Conservation (phyloP, 2,888 invertebrate genomes). For the Ptycholaimellus sp. region DNA sequence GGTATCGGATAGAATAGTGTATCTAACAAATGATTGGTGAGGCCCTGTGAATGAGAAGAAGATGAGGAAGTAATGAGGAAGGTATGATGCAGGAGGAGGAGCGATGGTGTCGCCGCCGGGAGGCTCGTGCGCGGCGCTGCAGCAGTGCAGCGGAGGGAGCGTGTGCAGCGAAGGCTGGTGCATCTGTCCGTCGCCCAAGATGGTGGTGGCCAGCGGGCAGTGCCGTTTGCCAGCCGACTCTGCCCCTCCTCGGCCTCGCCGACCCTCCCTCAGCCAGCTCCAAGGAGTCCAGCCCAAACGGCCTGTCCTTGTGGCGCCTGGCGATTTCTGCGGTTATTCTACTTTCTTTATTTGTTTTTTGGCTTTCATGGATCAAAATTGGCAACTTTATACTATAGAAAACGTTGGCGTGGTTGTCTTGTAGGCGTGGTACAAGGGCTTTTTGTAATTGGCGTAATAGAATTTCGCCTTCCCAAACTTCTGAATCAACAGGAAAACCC, state of each 20-base stretch:
- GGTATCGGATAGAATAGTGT: neutral
- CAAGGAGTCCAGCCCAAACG: too few species aligned
- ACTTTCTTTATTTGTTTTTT: too few species aligned
- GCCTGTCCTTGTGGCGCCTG: too few species aligned
- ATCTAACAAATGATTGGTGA: neutral
- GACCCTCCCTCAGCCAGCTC: neutral
- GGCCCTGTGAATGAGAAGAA: constrained; percentile 3
- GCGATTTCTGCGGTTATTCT: too few species aligned
- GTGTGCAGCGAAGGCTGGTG: constrained; percentile 18
- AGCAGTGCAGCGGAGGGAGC: constrained; percentile 19
- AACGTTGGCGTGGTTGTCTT: too few species aligned
- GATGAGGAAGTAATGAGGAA: too few species aligned
- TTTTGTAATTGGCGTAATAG: too few species aligned
- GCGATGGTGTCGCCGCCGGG: constrained; percentile 19
- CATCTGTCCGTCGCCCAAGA: constrained; percentile 19
- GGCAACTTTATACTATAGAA: too few species aligned
- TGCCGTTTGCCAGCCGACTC: neutral
- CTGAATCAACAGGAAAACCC: too few species aligned
- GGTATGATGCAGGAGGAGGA: constrained; percentile 15
- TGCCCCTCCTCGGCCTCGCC: neutral
- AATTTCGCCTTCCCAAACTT: too few species aligned
- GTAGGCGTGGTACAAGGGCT: too few species aligned
- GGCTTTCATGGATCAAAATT: too few species aligned
- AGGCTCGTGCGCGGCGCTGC: constrained; percentile 16
- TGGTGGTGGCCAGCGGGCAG: constrained; percentile 16